A percentile compares a stretch with the other conserved stretches of the same genome.
Conservation (phyloP, 2,888 invertebrate species). For the Heliconius erato region DNA sequence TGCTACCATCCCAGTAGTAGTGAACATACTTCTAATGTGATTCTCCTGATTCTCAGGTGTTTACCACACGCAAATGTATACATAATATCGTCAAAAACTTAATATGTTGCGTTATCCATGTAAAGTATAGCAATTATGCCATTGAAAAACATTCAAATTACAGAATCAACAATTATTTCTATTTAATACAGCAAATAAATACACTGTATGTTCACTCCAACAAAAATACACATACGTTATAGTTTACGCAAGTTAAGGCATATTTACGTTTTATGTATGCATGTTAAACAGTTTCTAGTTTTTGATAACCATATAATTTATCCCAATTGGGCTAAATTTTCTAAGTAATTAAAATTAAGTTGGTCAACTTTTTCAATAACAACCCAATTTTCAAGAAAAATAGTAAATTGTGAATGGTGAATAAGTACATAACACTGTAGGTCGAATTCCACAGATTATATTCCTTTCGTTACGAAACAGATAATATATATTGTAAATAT, state of each 20-base stretch:
- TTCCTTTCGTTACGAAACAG: slow-evolving; percentile 5
- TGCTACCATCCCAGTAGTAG: slow-evolving; percentile 79
- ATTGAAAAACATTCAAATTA: slow-evolving; percentile 33
- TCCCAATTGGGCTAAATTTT: not conserved
- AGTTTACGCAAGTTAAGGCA: slow-evolving; percentile 71
- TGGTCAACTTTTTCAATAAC: slow-evolving; percentile 68
- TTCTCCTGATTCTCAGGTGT: slow-evolving; percentile 78
- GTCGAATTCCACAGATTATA: slow-evolving; percentile 43
- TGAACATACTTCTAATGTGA: slow-evolving; percentile 71
- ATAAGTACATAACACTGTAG: slow-evolving; percentile 53
- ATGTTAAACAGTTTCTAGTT: not conserved
- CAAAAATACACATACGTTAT: slow-evolving; percentile 67
- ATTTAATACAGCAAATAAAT: slow-evolving; percentile 32
- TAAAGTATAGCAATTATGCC: slow-evolving; percentile 36
- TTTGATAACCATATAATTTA: slow-evolving; percentile 27
- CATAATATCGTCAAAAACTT: slow-evolving; percentile 73
- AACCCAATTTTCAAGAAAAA: slow-evolving; percentile 71
- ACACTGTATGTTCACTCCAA: slow-evolving; percentile 41
- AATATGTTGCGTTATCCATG: slow-evolving; percentile 59
- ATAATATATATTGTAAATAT: not conserved
- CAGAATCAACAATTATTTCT: slow-evolving; percentile 9
- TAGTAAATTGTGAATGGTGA: slow-evolving; percentile 56
- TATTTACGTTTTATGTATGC: slow-evolving; percentile 49
- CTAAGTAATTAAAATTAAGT: slow-evolving; percentile 31
- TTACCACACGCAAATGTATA: slow-evolving; percentile 75